Percentiles rank a stretch among this genome's conserved stretches.
Evolutionary conservation across 2,797 vertebrate genomes (phyloP).

Genomic region (Spinus olivaceus): DNA sequence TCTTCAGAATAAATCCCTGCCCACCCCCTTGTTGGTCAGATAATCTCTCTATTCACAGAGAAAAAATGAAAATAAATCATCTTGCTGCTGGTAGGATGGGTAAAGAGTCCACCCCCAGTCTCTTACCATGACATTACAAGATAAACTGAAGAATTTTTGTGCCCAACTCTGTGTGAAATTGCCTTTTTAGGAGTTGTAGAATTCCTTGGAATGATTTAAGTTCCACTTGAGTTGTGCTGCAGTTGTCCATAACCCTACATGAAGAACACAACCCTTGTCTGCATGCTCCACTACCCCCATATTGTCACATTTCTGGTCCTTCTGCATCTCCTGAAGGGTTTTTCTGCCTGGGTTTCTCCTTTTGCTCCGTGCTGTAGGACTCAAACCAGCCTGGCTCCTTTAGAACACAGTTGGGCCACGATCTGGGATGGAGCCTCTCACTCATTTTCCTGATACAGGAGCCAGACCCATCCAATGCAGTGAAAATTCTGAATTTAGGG

Average conservation of each 20-base stretch:
- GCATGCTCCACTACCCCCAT: neutral
- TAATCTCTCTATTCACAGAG: neutral
- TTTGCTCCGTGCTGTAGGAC: neutral
- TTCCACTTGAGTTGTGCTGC: neutral
- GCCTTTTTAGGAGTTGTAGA: neutral
- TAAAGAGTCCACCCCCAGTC: neutral
- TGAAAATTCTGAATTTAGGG: neutral
- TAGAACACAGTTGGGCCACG: rapidly evolving
- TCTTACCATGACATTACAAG: neutral
- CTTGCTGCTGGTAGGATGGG: neutral
- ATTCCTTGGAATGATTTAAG: neutral
- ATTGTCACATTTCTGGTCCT: rapidly evolving
- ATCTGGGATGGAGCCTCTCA: neutral
- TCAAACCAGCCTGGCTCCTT: neutral
- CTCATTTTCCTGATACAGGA: neutral
- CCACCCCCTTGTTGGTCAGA: neutral
- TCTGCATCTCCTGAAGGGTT: neutral
- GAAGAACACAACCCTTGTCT: neutral
- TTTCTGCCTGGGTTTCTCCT: neutral
- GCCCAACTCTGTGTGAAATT: neutral
- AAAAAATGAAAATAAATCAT: neutral
- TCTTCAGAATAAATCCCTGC: neutral
- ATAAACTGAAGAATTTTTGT: neutral
- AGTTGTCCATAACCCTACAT: rapidly evolving
- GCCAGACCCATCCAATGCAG: neutral